Percentiles rank a stretch among this genome's conserved stretches.
These are phyloP conservation scores for Bergia sp. DNA, from an alignment of 92 coral and sea anemone genomes.

Conservation along the genomic window DNA sequence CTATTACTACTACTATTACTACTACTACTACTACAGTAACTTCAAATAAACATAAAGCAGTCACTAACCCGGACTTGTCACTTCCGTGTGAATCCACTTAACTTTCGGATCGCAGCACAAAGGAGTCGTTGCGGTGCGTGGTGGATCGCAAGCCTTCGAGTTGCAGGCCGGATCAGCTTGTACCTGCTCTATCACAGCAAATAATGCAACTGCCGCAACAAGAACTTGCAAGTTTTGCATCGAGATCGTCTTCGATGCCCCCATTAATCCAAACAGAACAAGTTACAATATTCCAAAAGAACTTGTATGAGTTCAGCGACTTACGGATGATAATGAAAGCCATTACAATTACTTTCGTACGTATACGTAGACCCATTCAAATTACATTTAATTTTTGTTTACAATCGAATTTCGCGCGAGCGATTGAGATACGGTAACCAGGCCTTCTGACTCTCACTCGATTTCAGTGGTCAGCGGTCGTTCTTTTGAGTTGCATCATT, in stretches of 20 bases:
- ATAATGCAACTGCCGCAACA: background rate
- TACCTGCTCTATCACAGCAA: background rate
- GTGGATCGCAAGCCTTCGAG: background rate
- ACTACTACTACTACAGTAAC: no score
- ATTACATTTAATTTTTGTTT: background rate
- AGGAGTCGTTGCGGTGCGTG: background rate
- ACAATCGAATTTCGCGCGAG: slow-evolving; percentile 27
- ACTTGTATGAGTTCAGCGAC: background rate
- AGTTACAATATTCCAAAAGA: background rate
- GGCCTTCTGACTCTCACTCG: slow-evolving; percentile 32
- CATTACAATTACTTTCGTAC: slow-evolving; percentile 4
- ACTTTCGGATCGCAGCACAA: slow-evolving; percentile 40
- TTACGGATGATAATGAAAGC: background rate
- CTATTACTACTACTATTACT: no score
- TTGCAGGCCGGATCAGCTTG: background rate
- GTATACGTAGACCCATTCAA: background rate
- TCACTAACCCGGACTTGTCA: slow-evolving; percentile 20
- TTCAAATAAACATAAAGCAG: background rate
- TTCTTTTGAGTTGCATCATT: slow-evolving; percentile 71
- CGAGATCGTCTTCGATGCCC: background rate
- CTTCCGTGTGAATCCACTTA: slow-evolving; percentile 43
- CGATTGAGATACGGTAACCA: slow-evolving; percentile 41
- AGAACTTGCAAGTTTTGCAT: background rate
- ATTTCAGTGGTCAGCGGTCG: slow-evolving; percentile 46
- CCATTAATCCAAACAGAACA: background rate